Conservation (phyloP, 2,888 invertebrate genomes). For the Brachyptera putata region DNA sequence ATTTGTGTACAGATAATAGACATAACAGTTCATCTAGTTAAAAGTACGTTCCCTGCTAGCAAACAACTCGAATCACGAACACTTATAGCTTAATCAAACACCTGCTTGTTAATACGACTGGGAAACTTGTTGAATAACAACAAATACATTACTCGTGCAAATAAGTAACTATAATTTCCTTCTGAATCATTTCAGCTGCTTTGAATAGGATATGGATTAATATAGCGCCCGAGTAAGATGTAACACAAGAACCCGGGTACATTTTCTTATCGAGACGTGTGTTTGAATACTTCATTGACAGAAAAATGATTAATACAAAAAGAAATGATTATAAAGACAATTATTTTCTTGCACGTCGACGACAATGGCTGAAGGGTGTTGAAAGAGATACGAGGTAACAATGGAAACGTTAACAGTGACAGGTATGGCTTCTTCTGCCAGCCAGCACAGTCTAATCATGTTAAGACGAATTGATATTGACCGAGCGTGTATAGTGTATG, state of each 20-base stretch:
- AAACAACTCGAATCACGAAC: too few relatives aligned
- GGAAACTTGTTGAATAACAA: not conserved
- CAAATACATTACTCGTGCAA: slow-evolving; percentile 1
- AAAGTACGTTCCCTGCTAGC: too few relatives aligned
- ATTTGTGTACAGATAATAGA: too few relatives aligned
- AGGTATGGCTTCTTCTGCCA: slow-evolving; percentile 6
- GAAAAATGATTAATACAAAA: not conserved
- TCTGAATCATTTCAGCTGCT: slow-evolving; percentile 2
- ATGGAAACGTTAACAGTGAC: slow-evolving; percentile 1
- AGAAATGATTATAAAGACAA: slow-evolving; percentile 11
- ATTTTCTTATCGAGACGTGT: not conserved
- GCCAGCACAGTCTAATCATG: not conserved
- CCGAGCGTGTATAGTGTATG: not conserved
- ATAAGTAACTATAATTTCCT: not conserved
- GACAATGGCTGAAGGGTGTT: slow-evolving; percentile 10
- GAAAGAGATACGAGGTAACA: slow-evolving; percentile 5
- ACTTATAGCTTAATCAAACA: not conserved
- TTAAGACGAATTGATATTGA: slow-evolving; percentile 16
- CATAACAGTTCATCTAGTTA: too few relatives aligned
- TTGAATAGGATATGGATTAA: too few relatives aligned
- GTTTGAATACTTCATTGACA: not conserved
- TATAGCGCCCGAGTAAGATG: too few relatives aligned
- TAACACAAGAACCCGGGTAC: too few relatives aligned
- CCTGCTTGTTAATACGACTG: not conserved
- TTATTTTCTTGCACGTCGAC: not conserved